Evolutionary conservation across 2,113 vertebrate species (phyloP).

Genomic region (Bombycilla garrulus): DNA sequence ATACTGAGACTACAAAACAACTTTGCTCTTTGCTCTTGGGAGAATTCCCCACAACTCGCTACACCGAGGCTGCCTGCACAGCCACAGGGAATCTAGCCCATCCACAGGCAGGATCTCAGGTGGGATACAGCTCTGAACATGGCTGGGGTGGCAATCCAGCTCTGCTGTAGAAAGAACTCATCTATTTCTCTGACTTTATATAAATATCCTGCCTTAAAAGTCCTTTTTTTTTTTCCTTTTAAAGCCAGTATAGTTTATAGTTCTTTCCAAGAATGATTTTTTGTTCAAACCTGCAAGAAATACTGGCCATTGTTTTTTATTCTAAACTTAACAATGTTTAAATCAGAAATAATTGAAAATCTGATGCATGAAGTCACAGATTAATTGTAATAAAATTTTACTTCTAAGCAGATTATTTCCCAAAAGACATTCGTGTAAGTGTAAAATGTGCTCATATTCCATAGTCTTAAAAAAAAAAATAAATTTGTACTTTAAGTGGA

Average conservation of each 20-base stretch:
- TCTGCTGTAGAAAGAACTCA: background rate
- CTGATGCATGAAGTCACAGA: rapidly evolving
- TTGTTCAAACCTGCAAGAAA: background rate
- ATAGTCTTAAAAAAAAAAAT: background rate
- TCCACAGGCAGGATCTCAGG: background rate
- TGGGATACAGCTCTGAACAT: background rate
- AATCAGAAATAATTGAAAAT: background rate
- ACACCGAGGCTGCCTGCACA: rapidly evolving
- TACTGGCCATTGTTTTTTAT: background rate
- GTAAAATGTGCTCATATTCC: background rate
- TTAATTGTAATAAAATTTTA: background rate
- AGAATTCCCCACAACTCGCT: background rate
- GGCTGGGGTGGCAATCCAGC: too few species aligned
- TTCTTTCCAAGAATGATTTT: background rate
- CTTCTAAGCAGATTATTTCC: background rate
- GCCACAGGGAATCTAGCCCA: rapidly evolving
- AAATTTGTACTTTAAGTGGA: background rate
- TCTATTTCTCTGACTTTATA: background rate
- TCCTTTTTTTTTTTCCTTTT: background rate
- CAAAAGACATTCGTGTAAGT: rapidly evolving
- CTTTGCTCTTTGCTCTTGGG: background rate
- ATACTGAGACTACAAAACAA: background rate
- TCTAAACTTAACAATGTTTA: background rate
- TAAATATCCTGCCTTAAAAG: background rate
- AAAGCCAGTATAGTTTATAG: background rate